Base-by-base conservation (phyloP, 2,797 vertebrate species). In the Silurus aristotelis region DNA sequence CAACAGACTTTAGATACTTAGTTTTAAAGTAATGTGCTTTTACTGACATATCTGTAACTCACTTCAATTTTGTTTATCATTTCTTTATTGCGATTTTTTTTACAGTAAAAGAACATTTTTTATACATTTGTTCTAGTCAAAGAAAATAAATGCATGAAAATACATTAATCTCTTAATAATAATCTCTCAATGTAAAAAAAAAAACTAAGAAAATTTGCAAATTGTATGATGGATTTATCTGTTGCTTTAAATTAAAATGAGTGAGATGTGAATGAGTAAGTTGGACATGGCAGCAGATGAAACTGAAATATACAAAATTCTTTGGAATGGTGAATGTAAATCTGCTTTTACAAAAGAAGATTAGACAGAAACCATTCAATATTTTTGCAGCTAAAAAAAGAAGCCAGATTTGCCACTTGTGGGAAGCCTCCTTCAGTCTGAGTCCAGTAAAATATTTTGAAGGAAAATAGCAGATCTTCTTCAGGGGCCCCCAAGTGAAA, bases 221-320 rank as follows among this genome's bases (percentile, higher is more conserved):
- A 20, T 46, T 67, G 25, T 27, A 6, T 68, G 6, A 15, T 38
- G 13, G 66, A 5, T 43, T 20, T 43, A 43, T 71, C 68, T 71
- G 19, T 71, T 71, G 38, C 68, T 46, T 71, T 43, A 71, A 43
- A 71, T 20, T 1, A 19, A 71, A 71, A 19, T 19, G 19, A 22
- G 27, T 19, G 25, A 38, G 38, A 38, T 38, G 38, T 38, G 4
- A 38, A 38, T 38, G 5, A 8, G 31, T 46, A 46, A 20, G 68
- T 43, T 71, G 8, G 68, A 71, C 31, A 10, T 71, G 68, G 68
- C 38, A 71, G 38, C 68, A 71, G 68, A 71, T 71, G 8, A 71
- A 71, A 71, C 31, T 71, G 38, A 71, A 71, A 71, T 71, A 46
- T 46, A 71, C 46, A 19, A 71, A 71, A 71, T 71, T 43, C 17